Evolutionary conservation across 2,797 vertebrate genomes (phyloP), one percentile per base, ranked within the genome.

Genomic region (Halcyon smyrnensis): DNA sequence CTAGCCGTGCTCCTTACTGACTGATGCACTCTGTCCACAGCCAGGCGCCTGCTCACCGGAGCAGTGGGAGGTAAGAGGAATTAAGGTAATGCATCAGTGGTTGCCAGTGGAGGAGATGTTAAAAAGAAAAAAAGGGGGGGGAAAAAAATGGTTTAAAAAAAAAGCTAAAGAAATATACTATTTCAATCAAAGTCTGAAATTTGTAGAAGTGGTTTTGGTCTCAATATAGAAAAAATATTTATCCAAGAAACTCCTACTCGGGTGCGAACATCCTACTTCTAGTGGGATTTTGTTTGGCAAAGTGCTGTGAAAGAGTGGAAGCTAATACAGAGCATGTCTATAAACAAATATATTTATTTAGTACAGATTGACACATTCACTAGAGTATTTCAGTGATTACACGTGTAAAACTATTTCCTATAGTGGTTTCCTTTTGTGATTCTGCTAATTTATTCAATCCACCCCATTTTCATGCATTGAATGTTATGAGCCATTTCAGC

Each of bases 311-410:
- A 98, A 97, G 96, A 98, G 98, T 97, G 97, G 98, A 98, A 97
- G 97, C 97, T 97, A 98, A 98, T 97, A 97, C 94, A 97, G 98
- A 97, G 96, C 97, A 98, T 97, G 97, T 98, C 98, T 98, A 97
- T 98, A 98, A 98, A 98, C 98, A 98, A 98, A 98, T 97, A 98
- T 98, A 98, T 98, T 98, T 98, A 98, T 97, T 98, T 98, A 98
- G 98, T 93, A 95, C 95, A 98, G 98, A 98, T 56, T 96, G 97
- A 98, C 98, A 98, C 98, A 97, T 97, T 97, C 97, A 93, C 98
- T 96, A 88, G 97, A 97, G 97, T 97, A 96, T 97, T 98, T 94
- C 93, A 95, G 97, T 96, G 97, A 97, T 97, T 98, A 97, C 95
- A 96, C 89, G 93, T 97, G 96, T 98, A 97, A 97, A 98, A 97